phyloP scores from a whole-genome alignment of 2,888 invertebrate species.

The Dastarcus helophoroides region DNA sequence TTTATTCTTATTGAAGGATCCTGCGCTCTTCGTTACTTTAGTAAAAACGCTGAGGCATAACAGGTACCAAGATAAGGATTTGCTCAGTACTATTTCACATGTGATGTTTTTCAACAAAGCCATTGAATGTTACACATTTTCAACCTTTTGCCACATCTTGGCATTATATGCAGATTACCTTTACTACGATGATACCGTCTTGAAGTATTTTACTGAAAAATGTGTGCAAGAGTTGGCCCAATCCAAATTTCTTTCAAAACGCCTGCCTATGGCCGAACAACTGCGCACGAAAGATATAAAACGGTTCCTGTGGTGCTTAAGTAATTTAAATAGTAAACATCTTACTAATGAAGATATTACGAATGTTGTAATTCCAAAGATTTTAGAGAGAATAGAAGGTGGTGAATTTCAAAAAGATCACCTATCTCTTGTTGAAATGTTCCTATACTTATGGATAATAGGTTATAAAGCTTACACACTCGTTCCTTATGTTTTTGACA shows the following conservation, averaged over 20 bases:
- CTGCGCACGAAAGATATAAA: conserved; percentile 37
- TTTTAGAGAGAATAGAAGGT: conserved; percentile 20
- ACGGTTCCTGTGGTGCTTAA: conserved; percentile 35
- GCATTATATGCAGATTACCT: conserved; percentile 34
- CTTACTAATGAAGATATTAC: conserved; percentile 22
- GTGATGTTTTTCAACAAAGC: conserved; percentile 32
- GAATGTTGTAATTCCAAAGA: conserved; percentile 26
- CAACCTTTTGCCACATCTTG: conserved; percentile 33
- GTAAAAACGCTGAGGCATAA: conserved; percentile 36
- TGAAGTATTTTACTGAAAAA: conserved; percentile 25
- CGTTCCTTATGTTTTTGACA: conserved; percentile 23
- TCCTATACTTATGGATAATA: conserved; percentile 36
- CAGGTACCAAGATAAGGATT: conserved; percentile 30
- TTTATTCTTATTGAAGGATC: conserved; percentile 30
- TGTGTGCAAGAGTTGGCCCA: conserved; percentile 25
- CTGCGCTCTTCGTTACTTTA: conserved; percentile 32
- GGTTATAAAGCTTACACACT: conserved; percentile 27
- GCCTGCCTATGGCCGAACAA: conserved; percentile 18
- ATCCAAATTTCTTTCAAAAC: conserved; percentile 18
- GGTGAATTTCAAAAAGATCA: conserved; percentile 24
- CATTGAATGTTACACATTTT: conserved; percentile 28
- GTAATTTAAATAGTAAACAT: conserved; percentile 27
- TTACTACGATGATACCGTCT: conserved; percentile 29
- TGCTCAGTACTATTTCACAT: conserved; percentile 30
- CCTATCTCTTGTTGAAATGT: conserved; percentile 27